These are phyloP conservation scores for Callimorpha dominula DNA, from an alignment of 2,888 invertebrate genomes.

Conservation along the genomic window DNA sequence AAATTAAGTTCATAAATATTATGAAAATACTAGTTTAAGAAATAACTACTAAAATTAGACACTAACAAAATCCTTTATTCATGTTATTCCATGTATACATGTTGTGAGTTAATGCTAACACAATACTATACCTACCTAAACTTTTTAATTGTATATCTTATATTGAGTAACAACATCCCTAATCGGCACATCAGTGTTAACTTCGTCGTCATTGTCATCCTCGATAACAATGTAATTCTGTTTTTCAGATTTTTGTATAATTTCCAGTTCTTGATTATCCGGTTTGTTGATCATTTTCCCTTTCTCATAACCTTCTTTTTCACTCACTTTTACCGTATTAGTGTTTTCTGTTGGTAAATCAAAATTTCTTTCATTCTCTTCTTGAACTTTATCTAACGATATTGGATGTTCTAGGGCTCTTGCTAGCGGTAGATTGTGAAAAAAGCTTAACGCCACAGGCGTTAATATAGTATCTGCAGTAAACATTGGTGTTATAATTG, in stretches of 20 bases:
- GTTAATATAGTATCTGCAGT: constrained; percentile 62
- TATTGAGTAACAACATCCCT: constrained; percentile 2
- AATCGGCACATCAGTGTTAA: constrained; percentile 28
- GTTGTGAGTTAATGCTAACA: background rate
- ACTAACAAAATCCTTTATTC: background rate
- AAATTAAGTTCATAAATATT: too few relatives aligned
- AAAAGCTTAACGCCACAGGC: constrained; percentile 73
- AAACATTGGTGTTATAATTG: constrained; percentile 56
- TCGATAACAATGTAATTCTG: constrained; percentile 30
- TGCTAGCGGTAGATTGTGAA: constrained; percentile 72
- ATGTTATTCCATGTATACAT: background rate
- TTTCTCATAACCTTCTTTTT: constrained; percentile 15
- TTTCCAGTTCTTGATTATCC: constrained; percentile 15
- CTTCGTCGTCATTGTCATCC: constrained; percentile 24
- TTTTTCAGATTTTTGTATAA: constrained; percentile 14
- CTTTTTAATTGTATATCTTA: background rate
- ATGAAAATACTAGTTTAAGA: too few relatives aligned
- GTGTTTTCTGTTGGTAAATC: constrained; percentile 16
- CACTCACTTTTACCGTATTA: constrained; percentile 16
- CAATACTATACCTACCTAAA: too few relatives aligned
- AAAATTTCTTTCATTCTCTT: constrained; percentile 43
- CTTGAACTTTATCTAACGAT: constrained; percentile 63
- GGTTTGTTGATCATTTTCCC: constrained; percentile 9
- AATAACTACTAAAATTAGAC: background rate
- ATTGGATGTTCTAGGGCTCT: constrained; percentile 74